These are phyloP conservation scores for Oxyscelio sp. DNA, from an alignment of 2,888 invertebrate species.

Conservation along the genomic window DNA sequence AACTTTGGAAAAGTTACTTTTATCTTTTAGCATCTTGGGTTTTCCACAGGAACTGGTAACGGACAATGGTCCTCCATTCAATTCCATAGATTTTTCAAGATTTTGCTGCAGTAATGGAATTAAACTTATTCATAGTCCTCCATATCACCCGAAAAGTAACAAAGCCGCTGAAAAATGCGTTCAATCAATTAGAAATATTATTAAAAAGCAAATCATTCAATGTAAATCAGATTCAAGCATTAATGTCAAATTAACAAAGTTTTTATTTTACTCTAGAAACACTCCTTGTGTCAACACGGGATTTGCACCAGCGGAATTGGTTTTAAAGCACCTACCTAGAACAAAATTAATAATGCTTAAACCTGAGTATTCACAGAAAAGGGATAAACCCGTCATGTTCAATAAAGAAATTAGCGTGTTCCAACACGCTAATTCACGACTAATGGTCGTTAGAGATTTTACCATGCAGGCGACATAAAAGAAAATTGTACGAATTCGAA, in stretches of 20 bases:
- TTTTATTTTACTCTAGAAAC: conserved; percentile 35
- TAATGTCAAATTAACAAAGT: conserved; percentile 15
- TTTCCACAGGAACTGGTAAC: conserved; percentile 49
- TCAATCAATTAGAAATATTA: conserved; percentile 65
- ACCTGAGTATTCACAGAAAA: conserved; percentile 20
- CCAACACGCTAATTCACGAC: too few relatives aligned
- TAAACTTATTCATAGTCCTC: conserved; percentile 65
- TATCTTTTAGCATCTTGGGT: conserved; percentile 51
- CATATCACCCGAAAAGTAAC: conserved; percentile 76
- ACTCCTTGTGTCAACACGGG: conserved; percentile 64
- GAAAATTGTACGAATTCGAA: conserved; percentile 7
- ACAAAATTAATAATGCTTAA: conserved; percentile 51
- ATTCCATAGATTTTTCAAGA: conserved; percentile 24
- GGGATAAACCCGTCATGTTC: neutral
- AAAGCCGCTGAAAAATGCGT: conserved; percentile 74
- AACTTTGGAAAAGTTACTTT: conserved; percentile 28
- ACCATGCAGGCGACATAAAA: conserved; percentile 30
- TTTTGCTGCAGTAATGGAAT: conserved; percentile 41
- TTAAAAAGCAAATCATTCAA: conserved; percentile 67
- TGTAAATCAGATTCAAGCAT: conserved; percentile 38
- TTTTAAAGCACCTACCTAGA: conserved; percentile 45
- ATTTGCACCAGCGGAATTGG: conserved; percentile 53
- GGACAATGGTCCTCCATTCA: conserved; percentile 55
- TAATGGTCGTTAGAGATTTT: conserved; percentile 27
- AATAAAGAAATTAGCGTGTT: neutral